These are phyloP conservation scores for Philereme vetulata DNA, from an alignment of 2,888 invertebrate genomes.

Conservation along the genomic window DNA sequence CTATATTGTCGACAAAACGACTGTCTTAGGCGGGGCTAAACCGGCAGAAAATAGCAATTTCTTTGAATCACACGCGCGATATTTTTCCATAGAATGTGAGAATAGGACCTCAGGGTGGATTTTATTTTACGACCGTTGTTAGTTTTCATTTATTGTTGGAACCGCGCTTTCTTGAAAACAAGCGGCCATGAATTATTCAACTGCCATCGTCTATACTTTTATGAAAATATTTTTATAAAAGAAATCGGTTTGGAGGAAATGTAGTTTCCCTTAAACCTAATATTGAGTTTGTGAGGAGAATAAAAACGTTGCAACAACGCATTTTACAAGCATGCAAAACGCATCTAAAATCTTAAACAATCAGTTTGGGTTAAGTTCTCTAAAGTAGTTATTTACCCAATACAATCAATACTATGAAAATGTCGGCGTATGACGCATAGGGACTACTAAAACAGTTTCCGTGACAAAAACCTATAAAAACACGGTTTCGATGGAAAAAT, in stretches of 20 bases:
- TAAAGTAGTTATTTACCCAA: not conserved
- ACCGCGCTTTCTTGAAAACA: conserved; percentile 15
- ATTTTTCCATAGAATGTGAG: not conserved
- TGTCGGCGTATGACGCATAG: not conserved
- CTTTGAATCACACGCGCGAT: not conserved
- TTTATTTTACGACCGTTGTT: conserved; percentile 16
- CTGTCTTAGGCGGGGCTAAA: too few relatives aligned
- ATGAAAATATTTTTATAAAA: conserved; percentile 1
- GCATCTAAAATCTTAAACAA: too few relatives aligned
- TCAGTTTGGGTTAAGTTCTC: too few relatives aligned
- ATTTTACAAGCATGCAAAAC: too few relatives aligned
- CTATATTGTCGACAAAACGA: too few relatives aligned
- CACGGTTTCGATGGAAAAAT: conserved; percentile 20
- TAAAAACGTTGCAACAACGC: too few relatives aligned
- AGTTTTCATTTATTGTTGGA: conserved; percentile 18
- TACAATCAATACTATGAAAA: not conserved
- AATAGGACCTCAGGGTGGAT: not conserved
- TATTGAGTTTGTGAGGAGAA: not conserved
- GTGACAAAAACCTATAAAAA: conserved; percentile 35
- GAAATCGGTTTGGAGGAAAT: not conserved
- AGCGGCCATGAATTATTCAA: conserved; percentile 17
- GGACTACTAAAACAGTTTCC: conserved; percentile 11
- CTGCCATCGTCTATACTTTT: conserved; percentile 5
- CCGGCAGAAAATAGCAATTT: not conserved
- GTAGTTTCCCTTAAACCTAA: conserved; percentile 1